phyloP scores from a whole-genome alignment of 2,888 invertebrate genomes.

The Himalopsyche tibetana region DNA sequence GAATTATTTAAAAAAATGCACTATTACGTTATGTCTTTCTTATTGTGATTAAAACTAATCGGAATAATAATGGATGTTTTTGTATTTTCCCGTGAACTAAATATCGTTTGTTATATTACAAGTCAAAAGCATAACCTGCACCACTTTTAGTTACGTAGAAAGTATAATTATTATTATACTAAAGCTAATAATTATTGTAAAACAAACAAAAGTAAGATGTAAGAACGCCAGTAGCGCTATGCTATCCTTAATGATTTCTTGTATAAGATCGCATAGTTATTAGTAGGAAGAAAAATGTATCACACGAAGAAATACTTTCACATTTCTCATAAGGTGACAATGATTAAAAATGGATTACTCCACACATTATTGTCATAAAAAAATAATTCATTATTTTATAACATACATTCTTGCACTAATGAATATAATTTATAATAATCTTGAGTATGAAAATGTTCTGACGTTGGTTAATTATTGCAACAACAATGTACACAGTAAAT shows the following conservation, averaged over 20 bases:
- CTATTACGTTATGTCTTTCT: no score
- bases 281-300: neutral
- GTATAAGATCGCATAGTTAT: neutral
- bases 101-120: neutral
- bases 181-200: neutral
- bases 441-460: neutral
- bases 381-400: neutral
- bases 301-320: conserved; percentile 35
- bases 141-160: neutral
- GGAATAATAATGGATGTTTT: no score
- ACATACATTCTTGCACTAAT: neutral
- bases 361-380: neutral
- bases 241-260: conserved; percentile 22
- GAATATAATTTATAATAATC: neutral
- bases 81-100: neutral
- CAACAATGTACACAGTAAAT: no score
- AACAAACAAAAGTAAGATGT: conserved; percentile 32
- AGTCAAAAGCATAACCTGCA: neutral
- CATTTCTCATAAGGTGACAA: conserved; percentile 46
- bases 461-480: no score
- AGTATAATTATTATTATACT: neutral
- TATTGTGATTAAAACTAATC: no score
- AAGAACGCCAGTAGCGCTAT: neutral
- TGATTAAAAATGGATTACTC: conserved; percentile 36
- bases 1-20: no score